These are phyloP conservation scores for Melanophora roralis DNA, from an alignment of 2,888 invertebrate genomes.

Conservation along the genomic window DNA sequence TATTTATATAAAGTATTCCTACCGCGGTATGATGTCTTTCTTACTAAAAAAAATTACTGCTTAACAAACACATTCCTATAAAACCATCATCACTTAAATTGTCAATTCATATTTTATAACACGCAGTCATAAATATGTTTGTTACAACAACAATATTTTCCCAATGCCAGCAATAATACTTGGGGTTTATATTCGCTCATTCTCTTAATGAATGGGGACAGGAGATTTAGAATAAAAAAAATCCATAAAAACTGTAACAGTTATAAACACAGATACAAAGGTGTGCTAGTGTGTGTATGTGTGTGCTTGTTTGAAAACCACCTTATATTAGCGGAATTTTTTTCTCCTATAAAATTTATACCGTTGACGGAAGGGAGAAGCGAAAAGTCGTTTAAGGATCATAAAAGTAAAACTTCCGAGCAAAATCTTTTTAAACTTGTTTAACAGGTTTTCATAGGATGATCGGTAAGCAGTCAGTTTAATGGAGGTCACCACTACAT, in stretches of 20 bases:
- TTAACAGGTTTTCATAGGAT: no score
- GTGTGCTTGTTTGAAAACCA: constrained; percentile 34
- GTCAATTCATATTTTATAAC: constrained; percentile 76
- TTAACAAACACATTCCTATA: not conserved
- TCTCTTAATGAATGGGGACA: not conserved
- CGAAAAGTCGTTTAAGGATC: no score
- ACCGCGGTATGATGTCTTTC: not conserved
- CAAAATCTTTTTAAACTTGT: no score
- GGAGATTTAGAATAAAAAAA: constrained; percentile 19
- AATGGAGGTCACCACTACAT: no score
- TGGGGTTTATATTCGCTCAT: constrained; percentile 15
- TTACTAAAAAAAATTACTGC: constrained; percentile 2
- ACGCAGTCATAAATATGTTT: constrained; percentile 72
- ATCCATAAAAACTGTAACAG: constrained; percentile 44
- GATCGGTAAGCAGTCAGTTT: no score
- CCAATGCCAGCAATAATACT: constrained; percentile 9
- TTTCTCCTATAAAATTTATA: no score
- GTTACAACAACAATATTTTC: constrained; percentile 41
- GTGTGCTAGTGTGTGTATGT: not conserved
- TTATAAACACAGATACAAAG: constrained; percentile 43
- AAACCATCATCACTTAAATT: constrained; percentile 68
- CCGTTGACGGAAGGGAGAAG: no score
- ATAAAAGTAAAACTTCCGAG: no score
- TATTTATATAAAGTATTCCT: no score
- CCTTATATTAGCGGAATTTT: constrained; percentile 36